Evolutionary conservation across 2,113 vertebrate genomes (phyloP), one percentile per base, ranked within the genome.

Genomic region (Macroglossus sobrinus): DNA sequence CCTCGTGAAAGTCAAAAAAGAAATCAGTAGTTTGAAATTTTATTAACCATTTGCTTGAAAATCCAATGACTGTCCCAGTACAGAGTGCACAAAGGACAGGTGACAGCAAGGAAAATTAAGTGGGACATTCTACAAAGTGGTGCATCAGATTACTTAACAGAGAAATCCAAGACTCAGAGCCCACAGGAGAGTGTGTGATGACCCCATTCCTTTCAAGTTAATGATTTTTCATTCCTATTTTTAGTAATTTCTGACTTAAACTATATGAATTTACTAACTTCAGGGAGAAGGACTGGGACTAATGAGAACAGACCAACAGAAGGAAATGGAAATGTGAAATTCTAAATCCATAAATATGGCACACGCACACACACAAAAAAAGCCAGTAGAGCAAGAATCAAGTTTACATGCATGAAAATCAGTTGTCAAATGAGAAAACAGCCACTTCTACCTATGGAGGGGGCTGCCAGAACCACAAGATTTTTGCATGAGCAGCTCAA

Each of bases 151-250:
- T 45, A 43, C 72, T 74, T 13, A 45, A 72, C 38, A 53, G 59
- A 76, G 18, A 87, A 79, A 87, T 69, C 38, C 64, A 69, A 50
- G 71, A 50, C n/a, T 47, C 63, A 10, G 18, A 59, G 40, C 38
- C 68, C 79, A 66, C 35, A 4, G 19, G 30, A 47, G 79, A 86
- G 16, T 15, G 7, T 38, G 47, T 45, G 71, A 59, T 88, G 94
- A 75, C 81, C 91, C 76, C 40, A 59, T 93, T 96, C 71, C 38
- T 80, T 43, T 90, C 30, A 45, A 75, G 63, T 55, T 78, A 82
- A 80, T 85, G 59, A 72, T 33, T 92, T 89, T 78, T 93, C 38
- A 68, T 76, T 79, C 43, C 84, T 95, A 95, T 69, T 84, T 91
- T 93, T 91, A 78, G 66, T 40, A 75, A 90, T 9, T 57, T 38